Evolutionary conservation across 2,113 vertebrate genomes (phyloP), one percentile per base, ranked within the genome.

Genomic region (Pomatostomus ruficeps): DNA sequence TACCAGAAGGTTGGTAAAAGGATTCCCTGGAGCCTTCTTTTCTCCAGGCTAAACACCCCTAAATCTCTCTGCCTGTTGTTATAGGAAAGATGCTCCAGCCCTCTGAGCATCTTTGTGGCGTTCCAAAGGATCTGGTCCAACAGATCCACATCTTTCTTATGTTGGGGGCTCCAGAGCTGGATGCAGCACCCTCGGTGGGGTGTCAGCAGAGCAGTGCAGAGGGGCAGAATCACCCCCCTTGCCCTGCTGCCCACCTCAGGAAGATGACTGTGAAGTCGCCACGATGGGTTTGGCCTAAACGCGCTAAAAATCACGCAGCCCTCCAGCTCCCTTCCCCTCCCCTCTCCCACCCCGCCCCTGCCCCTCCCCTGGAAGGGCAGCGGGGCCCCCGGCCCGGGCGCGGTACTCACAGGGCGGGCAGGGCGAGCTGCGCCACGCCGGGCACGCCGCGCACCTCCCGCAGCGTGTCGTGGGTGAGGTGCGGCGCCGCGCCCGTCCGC

Each of bases 401-500:
- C 59, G 9, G 66, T 70, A 98, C 98, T 98, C 92, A 99, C 99
- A 99, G 29, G 6, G 98, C 78, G 35, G 98, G 97, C 71, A 99
- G 93, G 1, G 98, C 97, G 75, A 99, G 93, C 92, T 99, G 99
- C 11, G 97, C 97, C 96, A 99, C 98, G 29, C 97, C 92, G 45
- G 99, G 99, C 40, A 99, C 93, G 21, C 93, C 97, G 18, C 91
- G 95, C 48, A 99, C 93, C 5, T 89, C 98, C 82, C 95, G 95
- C 73, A 99, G 98, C 0, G 98, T 99, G 75, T 99, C 98, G 77
- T 97, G 98, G 42, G 98, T 99, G 29, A 99, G 99, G 93, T 99
- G 99, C 2, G 99, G 99, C 24, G 99, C 98, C 2, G 98, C 97
- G 35, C 98, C 99, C 14, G 98, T 97, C 90, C 97, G 99, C 20